Evolutionary conservation across 2,113 vertebrate genomes (phyloP), one percentile per base, ranked within the genome.

Genomic region (Gavialis gangeticus): DNA sequence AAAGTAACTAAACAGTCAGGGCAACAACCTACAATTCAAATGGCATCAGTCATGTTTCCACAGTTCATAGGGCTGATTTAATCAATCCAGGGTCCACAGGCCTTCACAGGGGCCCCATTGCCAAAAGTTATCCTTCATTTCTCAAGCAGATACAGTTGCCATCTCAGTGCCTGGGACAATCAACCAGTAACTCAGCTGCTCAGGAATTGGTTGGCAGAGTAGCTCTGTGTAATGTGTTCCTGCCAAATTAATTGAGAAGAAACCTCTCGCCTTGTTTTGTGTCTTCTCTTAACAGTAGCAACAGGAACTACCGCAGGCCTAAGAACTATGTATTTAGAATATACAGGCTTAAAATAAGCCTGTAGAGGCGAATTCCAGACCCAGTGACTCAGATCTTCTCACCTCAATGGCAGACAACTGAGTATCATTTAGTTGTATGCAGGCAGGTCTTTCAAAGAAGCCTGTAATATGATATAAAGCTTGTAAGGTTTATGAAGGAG

Each of bases 21-120:
- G 71, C 60, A 83, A 89, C 57, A 17, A 93, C 81, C 73, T 91
- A 83, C 92, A 92, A 92, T 89, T 92, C 78, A 91, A 92, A 91
- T 2, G 0, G 55, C 57, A 93, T 89, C 85, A 79, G 25, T 91
- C 56, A 82, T 12, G 83, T 3, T 88, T 94, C 78, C 87, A 57
- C 54, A 78, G 17, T 91, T 93, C 64, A 84, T 91, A 91, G 91
- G 4, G 9, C 34, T 90, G 92, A 75, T 82, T 94, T 88, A 88
- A 90, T 90, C 92, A 79, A 84, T 86, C 75, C 11, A 28, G 73
- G 89, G 34, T 86, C 84, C 87, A 73, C 66, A 34, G 24, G 27
- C 67, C 64, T 92, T 86, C 84, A 55, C 64, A 58, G 89, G 13
- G 55, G 55, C 94, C 73, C 19, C n/a, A 59, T 87, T 84, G 69